Evolutionary conservation across 2,113 vertebrate species (phyloP).

Genomic region (Gnathonemus echidnorhynchus): DNA sequence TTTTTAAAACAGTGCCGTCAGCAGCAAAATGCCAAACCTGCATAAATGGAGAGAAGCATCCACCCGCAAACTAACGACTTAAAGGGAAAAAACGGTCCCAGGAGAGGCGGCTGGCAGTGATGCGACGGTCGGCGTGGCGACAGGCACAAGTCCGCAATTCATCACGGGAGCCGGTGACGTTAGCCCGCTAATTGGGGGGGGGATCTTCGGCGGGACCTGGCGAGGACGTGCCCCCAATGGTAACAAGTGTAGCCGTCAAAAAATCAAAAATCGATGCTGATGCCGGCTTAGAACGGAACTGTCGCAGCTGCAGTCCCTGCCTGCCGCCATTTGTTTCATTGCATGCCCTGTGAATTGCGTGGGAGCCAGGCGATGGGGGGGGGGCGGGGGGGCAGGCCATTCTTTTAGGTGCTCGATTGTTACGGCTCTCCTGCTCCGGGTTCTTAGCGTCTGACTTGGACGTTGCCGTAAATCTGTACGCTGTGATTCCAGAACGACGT

Average conservation of each 20-base stretch:
- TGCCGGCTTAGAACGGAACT: neutral
- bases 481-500: neutral
- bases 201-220: neutral
- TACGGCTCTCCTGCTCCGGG: neutral
- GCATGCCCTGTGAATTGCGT: neutral
- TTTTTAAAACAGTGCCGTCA: conserved; percentile 4
- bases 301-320: neutral
- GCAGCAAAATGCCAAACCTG: neutral
- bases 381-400: neutral
- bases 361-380: neutral
- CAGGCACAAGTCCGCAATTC: neutral
- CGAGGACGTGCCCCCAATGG: neutral
- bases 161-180: neutral
- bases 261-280: neutral
- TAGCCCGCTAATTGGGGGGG: neutral
- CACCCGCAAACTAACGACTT: neutral
- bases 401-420: neutral
- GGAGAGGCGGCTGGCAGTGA: neutral
- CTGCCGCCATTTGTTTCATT: neutral
- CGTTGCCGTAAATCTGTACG: neutral
- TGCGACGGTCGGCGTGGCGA: neutral
- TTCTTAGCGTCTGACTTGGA: neutral
- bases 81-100: neutral
- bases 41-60: neutral
- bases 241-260: neutral